Evolutionary conservation across 2,797 vertebrate species (phyloP).

Genomic region (Crocodylus rhombifer): DNA sequence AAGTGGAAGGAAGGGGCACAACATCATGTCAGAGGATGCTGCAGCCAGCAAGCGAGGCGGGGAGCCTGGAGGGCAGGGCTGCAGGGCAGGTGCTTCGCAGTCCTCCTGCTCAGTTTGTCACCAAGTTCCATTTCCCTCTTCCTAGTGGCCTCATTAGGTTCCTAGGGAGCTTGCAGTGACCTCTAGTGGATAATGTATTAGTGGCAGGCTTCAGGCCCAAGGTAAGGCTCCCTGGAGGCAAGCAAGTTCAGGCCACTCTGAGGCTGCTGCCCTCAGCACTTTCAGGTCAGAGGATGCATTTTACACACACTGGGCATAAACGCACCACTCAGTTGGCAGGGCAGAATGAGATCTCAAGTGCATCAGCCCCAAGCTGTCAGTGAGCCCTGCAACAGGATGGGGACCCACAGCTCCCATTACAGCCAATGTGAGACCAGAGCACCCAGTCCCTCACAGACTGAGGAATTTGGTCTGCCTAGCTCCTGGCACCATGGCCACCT

Average conservation of each 20-base stretch:
- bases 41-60: neutral
- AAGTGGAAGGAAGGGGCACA: neutral
- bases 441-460: neutral
- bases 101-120: neutral
- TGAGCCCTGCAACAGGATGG: neutral
- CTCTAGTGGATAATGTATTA: slow-evolving; percentile 45
- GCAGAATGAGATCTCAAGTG: neutral
- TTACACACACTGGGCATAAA: neutral
- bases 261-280: neutral
- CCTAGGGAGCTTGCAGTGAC: neutral
- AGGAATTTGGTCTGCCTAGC: neutral
- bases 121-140: neutral
- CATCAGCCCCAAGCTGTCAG: neutral
- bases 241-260: neutral
- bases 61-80: neutral
- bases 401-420: neutral
- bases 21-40: neutral
- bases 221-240: too few relatives aligned
- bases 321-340: neutral
- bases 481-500: neutral
- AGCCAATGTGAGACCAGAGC: neutral
- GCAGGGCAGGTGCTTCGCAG: neutral
- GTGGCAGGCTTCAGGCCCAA: neutral
- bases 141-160: neutral
- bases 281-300: neutral